Evolutionary conservation across 1,140 invertebrate species (phyloP).

Genomic region (Centruroides vittatus): DNA sequence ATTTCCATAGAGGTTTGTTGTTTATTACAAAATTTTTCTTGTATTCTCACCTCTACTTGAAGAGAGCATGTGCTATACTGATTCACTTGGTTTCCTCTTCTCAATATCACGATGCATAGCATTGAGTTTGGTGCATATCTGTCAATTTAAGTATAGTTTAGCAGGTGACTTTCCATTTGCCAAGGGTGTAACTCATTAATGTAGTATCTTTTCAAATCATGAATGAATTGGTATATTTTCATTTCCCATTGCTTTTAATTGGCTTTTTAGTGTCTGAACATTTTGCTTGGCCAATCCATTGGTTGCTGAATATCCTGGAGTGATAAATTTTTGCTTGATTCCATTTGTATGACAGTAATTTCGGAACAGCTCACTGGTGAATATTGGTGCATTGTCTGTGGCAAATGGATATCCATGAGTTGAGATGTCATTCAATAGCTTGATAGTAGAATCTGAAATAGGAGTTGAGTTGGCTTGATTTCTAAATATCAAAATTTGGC

Average conservation of each 20-base stretch:
- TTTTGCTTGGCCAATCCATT: background rate
- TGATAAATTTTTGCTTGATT: background rate
- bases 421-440: background rate
- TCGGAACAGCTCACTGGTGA: background rate
- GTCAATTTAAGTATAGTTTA: background rate
- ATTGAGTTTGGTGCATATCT: background rate
- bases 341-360: background rate
- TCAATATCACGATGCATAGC: background rate
- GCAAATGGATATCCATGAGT: background rate
- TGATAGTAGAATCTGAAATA: background rate
- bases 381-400: background rate
- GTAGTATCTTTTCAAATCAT: background rate
- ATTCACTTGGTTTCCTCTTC: too few species aligned
- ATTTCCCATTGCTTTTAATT: background rate
- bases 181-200: background rate
- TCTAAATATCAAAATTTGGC: background rate
- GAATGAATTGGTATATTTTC: background rate
- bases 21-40: too few species aligned
- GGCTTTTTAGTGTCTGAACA: background rate
- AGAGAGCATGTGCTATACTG: too few species aligned
- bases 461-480: background rate
- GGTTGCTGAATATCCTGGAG: background rate
- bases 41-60: too few species aligned
- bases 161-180: background rate
- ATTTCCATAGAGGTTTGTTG: too few species aligned